These are phyloP conservation scores for Cotesia glomerata DNA, from an alignment of 1,140 invertebrate species.

Conservation along the genomic window DNA sequence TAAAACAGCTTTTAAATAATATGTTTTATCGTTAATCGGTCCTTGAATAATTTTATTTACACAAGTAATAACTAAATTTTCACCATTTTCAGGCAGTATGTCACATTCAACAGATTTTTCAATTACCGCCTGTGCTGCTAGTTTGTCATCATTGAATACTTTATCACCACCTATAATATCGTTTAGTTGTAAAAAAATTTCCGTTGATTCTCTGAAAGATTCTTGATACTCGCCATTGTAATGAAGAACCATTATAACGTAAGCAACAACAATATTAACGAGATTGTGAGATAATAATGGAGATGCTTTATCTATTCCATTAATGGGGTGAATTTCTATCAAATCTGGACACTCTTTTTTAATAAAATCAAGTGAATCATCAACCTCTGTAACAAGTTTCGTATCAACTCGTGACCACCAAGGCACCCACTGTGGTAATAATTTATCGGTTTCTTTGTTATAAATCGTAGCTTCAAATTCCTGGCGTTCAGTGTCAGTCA, in stretches of 20 bases:
- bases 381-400: constrained; percentile 64
- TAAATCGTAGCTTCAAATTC: constrained; percentile 74
- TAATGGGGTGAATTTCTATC: constrained; percentile 62
- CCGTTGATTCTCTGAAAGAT: background rate
- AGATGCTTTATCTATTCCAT: constrained; percentile 64
- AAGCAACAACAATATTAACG: constrained; percentile 73
- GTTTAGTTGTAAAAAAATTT: constrained; percentile 5
- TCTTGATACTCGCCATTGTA: constrained; percentile 74
- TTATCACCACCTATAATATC: constrained; percentile 1
- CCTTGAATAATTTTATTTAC: background rate
- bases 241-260: constrained; percentile 70
- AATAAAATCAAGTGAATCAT: constrained; percentile 42
- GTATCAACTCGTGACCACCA: constrained; percentile 71
- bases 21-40: background rate
- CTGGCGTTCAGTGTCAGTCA: constrained; percentile 72
- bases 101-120: constrained; percentile 1
- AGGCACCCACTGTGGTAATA: constrained; percentile 73
- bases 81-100: background rate
- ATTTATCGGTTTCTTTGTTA: constrained; percentile 67
- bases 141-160: background rate
- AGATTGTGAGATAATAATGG: constrained; percentile 74
- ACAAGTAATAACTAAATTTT: background rate
- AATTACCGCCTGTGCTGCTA: background rate
- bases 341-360: constrained; percentile 59
- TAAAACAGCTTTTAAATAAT: background rate